These are phyloP conservation scores for Tiliacea citrago DNA, from an alignment of 2,888 invertebrate genomes.

Conservation along the genomic window DNA sequence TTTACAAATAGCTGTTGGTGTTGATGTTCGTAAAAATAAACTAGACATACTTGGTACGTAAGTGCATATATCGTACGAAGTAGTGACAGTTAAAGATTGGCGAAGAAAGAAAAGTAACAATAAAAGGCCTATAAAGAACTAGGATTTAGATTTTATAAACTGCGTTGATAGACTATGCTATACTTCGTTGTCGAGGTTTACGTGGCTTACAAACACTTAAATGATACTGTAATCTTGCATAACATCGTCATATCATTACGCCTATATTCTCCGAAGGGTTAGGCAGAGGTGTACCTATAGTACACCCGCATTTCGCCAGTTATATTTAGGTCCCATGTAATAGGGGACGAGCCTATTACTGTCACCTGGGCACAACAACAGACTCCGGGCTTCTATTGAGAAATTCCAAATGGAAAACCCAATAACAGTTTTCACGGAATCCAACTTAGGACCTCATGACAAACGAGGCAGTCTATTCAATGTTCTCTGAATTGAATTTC, in stretches of 20 bases:
- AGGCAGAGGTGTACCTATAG: too few species aligned
- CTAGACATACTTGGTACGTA: conserved; percentile 33
- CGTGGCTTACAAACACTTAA: background rate
- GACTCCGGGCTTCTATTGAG: background rate
- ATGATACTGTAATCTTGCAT: background rate
- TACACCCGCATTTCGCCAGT: background rate
- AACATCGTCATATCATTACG: background rate
- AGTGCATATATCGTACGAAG: background rate
- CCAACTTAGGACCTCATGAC: background rate
- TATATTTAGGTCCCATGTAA: background rate
- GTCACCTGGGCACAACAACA: background rate
- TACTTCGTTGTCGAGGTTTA: background rate
- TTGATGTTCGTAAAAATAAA: conserved; percentile 53
- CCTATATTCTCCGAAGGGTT: background rate
- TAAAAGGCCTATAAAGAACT: too few species aligned
- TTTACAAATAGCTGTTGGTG: conserved; percentile 50
- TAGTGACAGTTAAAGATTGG: background rate
- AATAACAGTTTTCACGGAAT: background rate
- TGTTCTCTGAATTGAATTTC: background rate
- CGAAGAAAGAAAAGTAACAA: background rate
- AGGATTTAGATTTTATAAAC: background rate
- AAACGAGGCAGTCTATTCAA: background rate
- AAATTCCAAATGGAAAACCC: background rate
- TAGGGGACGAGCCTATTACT: background rate
- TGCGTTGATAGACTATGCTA: background rate